Evolutionary conservation across 2,888 invertebrate species (phyloP).

Genomic region (Clitarchus hookeri): DNA sequence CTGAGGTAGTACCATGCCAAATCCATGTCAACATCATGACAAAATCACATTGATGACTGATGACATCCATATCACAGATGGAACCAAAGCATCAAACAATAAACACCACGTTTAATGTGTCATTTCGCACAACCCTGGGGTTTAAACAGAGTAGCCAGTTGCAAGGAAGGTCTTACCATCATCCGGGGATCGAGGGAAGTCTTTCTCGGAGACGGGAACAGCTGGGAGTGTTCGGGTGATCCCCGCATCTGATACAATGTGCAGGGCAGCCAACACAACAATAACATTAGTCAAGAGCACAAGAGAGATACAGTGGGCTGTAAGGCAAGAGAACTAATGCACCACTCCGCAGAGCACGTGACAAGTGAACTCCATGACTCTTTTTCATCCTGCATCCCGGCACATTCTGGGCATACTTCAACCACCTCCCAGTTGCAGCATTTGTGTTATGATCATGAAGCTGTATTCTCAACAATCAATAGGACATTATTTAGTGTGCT

Average conservation of each 20-base stretch:
- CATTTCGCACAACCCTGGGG: neutral
- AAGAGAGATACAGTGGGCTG: conserved; percentile 5
- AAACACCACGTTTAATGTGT: neutral
- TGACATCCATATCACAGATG: neutral
- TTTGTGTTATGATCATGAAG: neutral
- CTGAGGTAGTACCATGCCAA: neutral
- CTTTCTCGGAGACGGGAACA: conserved; percentile 61
- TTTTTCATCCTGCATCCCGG: neutral
- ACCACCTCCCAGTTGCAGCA: neutral
- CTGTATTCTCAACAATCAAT: neutral
- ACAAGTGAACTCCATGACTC: neutral
- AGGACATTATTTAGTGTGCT: no score
- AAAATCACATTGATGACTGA: neutral
- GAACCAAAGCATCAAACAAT: neutral
- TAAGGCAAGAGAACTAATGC: neutral
- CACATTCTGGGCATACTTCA: neutral
- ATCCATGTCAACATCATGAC: neutral
- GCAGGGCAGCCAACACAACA: conserved; percentile 22
- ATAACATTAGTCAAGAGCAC: conserved; percentile 17
- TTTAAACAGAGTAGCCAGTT: conserved; percentile 21
- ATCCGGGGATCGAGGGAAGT: conserved; percentile 70
- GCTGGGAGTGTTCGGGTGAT: conserved; percentile 63
- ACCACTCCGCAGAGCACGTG: neutral
- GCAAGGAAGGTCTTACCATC: conserved; percentile 63
- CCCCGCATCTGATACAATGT: conserved; percentile 55